Percentiles rank a stretch among this genome's conserved stretches.
These are phyloP conservation scores for Cladopsammia gracilis DNA, from an alignment of 64 coral and sea anemone species.

Conservation along the genomic window DNA sequence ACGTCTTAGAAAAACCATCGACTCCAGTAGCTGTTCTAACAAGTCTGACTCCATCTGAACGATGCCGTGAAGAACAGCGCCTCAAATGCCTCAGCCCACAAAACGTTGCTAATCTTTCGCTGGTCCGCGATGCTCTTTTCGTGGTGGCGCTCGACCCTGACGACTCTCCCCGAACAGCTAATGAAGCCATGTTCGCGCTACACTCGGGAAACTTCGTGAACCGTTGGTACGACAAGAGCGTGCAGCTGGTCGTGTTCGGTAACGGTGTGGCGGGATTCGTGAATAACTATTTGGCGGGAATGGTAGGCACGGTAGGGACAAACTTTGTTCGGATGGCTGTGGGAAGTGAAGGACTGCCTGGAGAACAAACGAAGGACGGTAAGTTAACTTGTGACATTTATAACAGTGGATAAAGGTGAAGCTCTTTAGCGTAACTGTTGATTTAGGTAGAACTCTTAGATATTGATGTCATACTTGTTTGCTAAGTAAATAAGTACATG, in stretches of 20 bases:
- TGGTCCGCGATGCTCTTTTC: constrained; percentile 73
- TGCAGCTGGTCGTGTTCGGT: constrained; percentile 62
- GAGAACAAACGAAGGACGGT: neutral
- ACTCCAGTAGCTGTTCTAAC: constrained; percentile 59
- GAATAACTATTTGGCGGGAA: constrained; percentile 70
- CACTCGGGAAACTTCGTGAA: constrained; percentile 86
- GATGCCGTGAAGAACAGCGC: constrained; percentile 61
- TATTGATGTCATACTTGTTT: no score
- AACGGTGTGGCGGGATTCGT: constrained; percentile 72
- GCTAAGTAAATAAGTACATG: no score
- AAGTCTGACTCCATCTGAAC: constrained; percentile 45
- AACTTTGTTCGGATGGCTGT: constrained; percentile 43
- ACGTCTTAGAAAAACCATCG: neutral
- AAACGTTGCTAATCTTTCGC: constrained; percentile 61
- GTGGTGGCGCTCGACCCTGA: constrained; percentile 79
- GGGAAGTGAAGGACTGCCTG: constrained; percentile 7
- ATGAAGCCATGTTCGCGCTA: constrained; percentile 71
- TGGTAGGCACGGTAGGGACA: constrained; percentile 54
- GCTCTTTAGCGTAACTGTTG: no score
- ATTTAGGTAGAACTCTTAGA: no score
- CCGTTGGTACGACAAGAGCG: constrained; percentile 82
- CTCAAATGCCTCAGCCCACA: constrained; percentile 39
- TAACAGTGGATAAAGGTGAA: no score
- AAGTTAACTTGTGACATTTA: neutral
- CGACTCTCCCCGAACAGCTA: constrained; percentile 64